Conservation (phyloP, 2,113 vertebrate genomes). For the Orthochromis indermauri region DNA sequence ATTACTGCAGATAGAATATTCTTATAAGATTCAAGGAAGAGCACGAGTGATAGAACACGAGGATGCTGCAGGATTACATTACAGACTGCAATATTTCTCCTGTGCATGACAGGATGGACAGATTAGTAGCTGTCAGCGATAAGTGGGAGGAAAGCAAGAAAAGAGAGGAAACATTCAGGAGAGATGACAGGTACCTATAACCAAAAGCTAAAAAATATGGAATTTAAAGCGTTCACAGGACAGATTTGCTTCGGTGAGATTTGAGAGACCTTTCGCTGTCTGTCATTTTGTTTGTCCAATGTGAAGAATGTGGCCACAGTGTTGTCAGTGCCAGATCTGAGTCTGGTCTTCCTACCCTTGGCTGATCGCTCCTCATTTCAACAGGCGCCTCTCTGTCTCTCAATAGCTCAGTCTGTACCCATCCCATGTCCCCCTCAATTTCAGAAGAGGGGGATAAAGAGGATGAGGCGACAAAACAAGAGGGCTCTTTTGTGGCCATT, state of each 20-base stretch:
- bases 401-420: slow-evolving; percentile 9
- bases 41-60: neutral
- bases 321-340: slow-evolving; percentile 1
- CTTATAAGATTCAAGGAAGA: neutral
- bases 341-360: neutral
- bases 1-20: neutral
- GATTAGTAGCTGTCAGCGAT: neutral
- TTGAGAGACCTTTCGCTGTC: slow-evolving; percentile 10
- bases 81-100: neutral
- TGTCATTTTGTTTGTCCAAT: neutral
- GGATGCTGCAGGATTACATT: neutral
- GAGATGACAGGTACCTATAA: neutral
- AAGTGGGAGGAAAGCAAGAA: slow-evolving; percentile 10
- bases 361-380: slow-evolving; percentile 10
- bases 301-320: neutral
- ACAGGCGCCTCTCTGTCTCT: slow-evolving; percentile 50
- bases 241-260: slow-evolving; percentile 1
- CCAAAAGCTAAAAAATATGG: slow-evolving; percentile 2
- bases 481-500: slow-evolving; percentile 2
- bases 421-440: neutral
- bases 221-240: neutral
- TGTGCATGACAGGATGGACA: neutral
- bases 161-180: slow-evolving; percentile 6
- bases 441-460: neutral
- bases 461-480: slow-evolving; percentile 13